Evolutionary conservation across 2,797 vertebrate species (phyloP).

Genomic region (Octomys mimax): DNA sequence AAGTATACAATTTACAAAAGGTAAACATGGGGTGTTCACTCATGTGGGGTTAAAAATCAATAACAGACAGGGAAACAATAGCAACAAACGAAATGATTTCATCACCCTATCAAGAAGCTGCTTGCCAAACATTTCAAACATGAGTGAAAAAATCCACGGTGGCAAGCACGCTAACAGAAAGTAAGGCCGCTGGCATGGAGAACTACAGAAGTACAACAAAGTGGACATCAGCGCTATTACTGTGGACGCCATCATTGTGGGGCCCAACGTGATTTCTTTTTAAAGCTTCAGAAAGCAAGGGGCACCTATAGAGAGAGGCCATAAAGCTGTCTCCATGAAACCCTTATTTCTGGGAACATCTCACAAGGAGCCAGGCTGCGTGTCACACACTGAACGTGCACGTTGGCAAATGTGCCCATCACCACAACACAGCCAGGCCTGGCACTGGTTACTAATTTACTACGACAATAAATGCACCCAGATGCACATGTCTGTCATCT

Average conservation of each 20-base stretch:
- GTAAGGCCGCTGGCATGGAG: accelerated
- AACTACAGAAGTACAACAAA: background rate
- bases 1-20: background rate
- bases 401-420: constrained; percentile 69
- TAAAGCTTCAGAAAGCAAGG: background rate
- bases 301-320: background rate
- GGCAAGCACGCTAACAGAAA: background rate
- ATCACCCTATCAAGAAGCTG: background rate
- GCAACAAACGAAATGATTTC: background rate
- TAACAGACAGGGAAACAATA: background rate
- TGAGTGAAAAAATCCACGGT: background rate
- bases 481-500: constrained; percentile 83
- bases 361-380: constrained; percentile 68
- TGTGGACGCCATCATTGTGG: background rate
- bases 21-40: background rate
- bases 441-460: constrained; percentile 78
- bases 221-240: accelerated
- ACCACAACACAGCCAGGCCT: constrained; percentile 75
- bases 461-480: constrained; percentile 84
- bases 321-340: constrained; percentile 31
- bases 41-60: background rate
- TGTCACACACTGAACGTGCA: constrained; percentile 22
- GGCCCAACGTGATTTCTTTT: background rate
- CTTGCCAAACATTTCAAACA: background rate
- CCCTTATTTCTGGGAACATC: constrained; percentile 35